Base-by-base conservation (phyloP, 2,797 vertebrate genomes). In the Cheracebus regulus region DNA sequence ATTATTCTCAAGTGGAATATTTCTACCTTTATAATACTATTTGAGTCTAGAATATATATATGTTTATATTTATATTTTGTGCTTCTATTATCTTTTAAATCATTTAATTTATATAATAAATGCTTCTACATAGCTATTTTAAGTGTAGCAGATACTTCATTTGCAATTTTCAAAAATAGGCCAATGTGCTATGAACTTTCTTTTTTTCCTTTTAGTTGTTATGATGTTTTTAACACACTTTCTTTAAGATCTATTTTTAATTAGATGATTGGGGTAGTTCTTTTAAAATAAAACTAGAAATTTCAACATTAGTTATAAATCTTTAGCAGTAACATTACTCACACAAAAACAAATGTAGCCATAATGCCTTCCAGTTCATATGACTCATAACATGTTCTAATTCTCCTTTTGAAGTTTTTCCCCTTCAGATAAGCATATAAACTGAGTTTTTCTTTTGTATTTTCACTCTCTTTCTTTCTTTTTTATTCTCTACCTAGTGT, bases 201-300 rank as follows among this genome's bases (percentile, higher is more conserved):
- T 92, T 97, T 94, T 89, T 97, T 90, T 84, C 90, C 96, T 97
- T 98, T 97, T 96, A 96, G 96, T 98, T 98, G 89, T 96, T 98
- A 41, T 97, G 96, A 93, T 93, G 95, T 98, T 98, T 97, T 96
- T 46, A 17, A 95, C 95, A 98, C 88, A 93, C 95, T 97, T 98
- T 98, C 93, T 97, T 98, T 97, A 97, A 97, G 95, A 98, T 96
- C 92, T 98, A 84, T 98, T 98, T 97, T 98, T 89, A 97, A 57
- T 91, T 93, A 96, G 92, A 97, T 98, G 96, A 97, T 97, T 97
- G 98, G 97, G 93, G 95, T 98, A 90, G 83, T 95, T 98, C 90
- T 97, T 98, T 97, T 98, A 97, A 97, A 98, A 98, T 96, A 97
- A 97, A 94, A 98, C 94, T 96, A 98, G 97, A 97, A 97, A 85